Percentiles rank a stretch among this genome's conserved stretches.
Conservation (phyloP, 2,888 invertebrate genomes). For the Drosophila kokeensis region DNA sequence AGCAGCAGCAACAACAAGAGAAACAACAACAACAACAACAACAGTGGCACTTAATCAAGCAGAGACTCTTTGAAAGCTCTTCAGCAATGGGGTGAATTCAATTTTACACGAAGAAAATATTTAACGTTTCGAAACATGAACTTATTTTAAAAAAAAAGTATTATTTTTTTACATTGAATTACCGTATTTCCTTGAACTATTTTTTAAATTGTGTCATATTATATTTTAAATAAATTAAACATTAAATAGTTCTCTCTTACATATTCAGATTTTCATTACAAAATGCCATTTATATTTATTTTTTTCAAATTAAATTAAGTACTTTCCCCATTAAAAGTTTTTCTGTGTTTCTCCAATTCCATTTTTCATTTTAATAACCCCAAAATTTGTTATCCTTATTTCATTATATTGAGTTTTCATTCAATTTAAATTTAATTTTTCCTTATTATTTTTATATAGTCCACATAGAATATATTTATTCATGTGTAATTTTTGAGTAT, state of each 20-base stretch:
- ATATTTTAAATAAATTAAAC: not conserved
- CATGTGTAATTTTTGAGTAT: no score
- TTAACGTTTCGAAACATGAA: not conserved
- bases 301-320: not conserved
- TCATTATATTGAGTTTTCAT: not conserved
- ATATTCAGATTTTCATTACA: not conserved
- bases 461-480: not conserved
- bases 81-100: slow-evolving; percentile 11
- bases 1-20: slow-evolving; percentile 36
- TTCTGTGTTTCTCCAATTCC: not conserved
- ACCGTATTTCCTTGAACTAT: not conserved
- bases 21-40: slow-evolving; percentile 30
- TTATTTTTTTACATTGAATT: not conserved
- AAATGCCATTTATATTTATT: not conserved
- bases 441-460: not conserved
- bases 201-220: not conserved
- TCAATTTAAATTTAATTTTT: not conserved
- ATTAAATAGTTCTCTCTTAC: not conserved
- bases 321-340: not conserved
- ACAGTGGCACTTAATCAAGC: slow-evolving; percentile 46
- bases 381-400: not conserved
- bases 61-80: slow-evolving; percentile 47
- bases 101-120: not conserved
- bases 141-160: not conserved
- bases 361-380: no score